Conservation (phyloP, 2,888 invertebrate genomes). For the Spialia ferax region DNA sequence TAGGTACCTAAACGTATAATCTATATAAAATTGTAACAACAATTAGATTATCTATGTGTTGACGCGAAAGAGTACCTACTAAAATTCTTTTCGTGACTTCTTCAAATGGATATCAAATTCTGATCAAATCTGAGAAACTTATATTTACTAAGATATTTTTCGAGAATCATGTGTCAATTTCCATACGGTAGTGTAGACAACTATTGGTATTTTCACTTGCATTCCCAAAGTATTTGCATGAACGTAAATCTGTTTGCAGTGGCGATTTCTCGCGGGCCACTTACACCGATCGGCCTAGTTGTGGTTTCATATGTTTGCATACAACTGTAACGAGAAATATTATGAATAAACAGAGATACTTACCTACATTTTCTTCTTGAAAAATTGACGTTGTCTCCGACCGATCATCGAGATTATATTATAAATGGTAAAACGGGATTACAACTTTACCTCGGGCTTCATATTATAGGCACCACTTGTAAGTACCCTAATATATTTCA, state of each 20-base stretch:
- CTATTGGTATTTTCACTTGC: slow-evolving; percentile 58
- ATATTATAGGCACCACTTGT: too few relatives aligned
- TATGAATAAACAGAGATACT: slow-evolving; percentile 31
- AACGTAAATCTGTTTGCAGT: slow-evolving; percentile 66
- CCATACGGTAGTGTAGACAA: not conserved
- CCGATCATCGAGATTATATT: too few relatives aligned
- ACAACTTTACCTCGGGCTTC: too few relatives aligned
- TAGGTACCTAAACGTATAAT: too few relatives aligned
- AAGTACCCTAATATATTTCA: too few relatives aligned
- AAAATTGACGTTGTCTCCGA: too few relatives aligned
- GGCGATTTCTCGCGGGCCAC: slow-evolving; percentile 68
- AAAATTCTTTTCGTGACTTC: not conserved
- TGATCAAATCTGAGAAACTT: not conserved
- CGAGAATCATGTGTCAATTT: not conserved
- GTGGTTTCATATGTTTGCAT: slow-evolving; percentile 56
- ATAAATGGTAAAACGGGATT: too few relatives aligned
- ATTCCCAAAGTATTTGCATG: slow-evolving; percentile 67
- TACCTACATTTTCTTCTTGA: not conserved
- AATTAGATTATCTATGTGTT: too few relatives aligned
- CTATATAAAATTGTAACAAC: too few relatives aligned
- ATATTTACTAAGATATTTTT: not conserved
- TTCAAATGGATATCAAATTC: not conserved
- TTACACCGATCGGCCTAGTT: slow-evolving; percentile 63
- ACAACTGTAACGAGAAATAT: slow-evolving; percentile 49
- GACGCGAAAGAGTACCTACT: not conserved